phyloP scores from a whole-genome alignment of 2,888 invertebrate species.

The Drepana falcataria region DNA sequence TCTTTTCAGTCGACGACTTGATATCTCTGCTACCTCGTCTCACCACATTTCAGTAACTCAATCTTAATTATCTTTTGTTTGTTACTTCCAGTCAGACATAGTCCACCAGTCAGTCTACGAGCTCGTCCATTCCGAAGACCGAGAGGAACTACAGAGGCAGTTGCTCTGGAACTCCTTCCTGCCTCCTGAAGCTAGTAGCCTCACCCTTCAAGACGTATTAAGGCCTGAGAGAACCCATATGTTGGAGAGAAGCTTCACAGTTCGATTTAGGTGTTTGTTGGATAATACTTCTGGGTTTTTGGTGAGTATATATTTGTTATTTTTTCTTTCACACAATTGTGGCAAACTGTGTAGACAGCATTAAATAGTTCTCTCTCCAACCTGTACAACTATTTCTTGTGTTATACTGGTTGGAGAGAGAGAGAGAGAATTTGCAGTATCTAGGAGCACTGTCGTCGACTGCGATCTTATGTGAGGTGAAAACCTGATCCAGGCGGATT shows the following conservation, averaged over 20 bases:
- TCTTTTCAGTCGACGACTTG: too few species aligned
- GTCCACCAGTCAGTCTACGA: slow-evolving; percentile 99
- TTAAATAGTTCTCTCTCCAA: too few species aligned
- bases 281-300: slow-evolving; percentile 99
- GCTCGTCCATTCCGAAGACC: slow-evolving; percentile 98
- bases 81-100: slow-evolving; percentile 94
- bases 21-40: too few species aligned
- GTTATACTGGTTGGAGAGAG: too few species aligned
- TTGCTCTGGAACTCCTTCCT: slow-evolving; percentile 96
- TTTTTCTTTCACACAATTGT: too few species aligned
- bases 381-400: too few species aligned
- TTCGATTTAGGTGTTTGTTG: slow-evolving; percentile 97
- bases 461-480: too few species aligned
- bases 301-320: slow-evolving; percentile 77
- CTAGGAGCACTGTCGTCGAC: too few species aligned
- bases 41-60: too few species aligned
- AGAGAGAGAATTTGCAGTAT: too few species aligned
- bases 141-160: slow-evolving; percentile 97
- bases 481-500: too few species aligned
- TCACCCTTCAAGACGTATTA: slow-evolving; percentile 91
- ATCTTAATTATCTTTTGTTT: neutral
- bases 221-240: slow-evolving; percentile 93
- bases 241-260: slow-evolving; percentile 97
- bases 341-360: too few species aligned
- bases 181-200: slow-evolving; percentile 85